Evolutionary conservation across 2,113 vertebrate species (phyloP), one percentile per base, ranked within the genome.

Genomic region (Paramisgurnus dabryanus): DNA sequence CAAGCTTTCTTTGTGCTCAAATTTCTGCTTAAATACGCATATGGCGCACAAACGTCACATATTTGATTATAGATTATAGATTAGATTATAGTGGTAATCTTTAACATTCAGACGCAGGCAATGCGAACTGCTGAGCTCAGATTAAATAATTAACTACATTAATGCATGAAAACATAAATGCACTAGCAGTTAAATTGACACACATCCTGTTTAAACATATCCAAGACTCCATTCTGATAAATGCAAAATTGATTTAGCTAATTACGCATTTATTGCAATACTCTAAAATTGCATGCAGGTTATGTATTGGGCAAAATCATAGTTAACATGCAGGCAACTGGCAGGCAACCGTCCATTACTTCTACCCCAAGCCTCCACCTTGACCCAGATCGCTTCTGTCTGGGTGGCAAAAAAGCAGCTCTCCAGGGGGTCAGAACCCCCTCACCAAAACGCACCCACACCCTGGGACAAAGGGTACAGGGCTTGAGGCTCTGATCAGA

Each of bases 401-500:
- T 74, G 78, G 81, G 81, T 71, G 75, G 81, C 41, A 69, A 77
- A 65, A 83, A 77, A 77, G 84, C 53, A n/a, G 75, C 68, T 78
- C 55, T 63, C 70, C 57, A 65, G 69, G 60, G 18, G 73, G 63
- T 71, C 45, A 65, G 6, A 12, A 17, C 17, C 55, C 55, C 55
- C 17, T 5, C 12, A 53, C 12, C 55, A 57, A 43, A 71, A 10
- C 49, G 47, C 64, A 72, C 61, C 78, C 49, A 41, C 72, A 57
- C 40, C 58, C 78, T 76, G 67, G 72, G 55, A 77, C 73, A 82
- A 80, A 84, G 76, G 76, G 67, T 83, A 86, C 72, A 82, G 39
- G 63, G 75, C 79, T 77, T 71, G 70, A 47, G 64, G 49, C 77
- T 66, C 80, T 82, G 82, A 84, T 84, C 82, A 80, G 80, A 71